A percentile compares a stretch with the other conserved stretches of the same genome.
phyloP scores from a whole-genome alignment of 2,113 vertebrate genomes.

The Girardinichthys multiradiatus region DNA sequence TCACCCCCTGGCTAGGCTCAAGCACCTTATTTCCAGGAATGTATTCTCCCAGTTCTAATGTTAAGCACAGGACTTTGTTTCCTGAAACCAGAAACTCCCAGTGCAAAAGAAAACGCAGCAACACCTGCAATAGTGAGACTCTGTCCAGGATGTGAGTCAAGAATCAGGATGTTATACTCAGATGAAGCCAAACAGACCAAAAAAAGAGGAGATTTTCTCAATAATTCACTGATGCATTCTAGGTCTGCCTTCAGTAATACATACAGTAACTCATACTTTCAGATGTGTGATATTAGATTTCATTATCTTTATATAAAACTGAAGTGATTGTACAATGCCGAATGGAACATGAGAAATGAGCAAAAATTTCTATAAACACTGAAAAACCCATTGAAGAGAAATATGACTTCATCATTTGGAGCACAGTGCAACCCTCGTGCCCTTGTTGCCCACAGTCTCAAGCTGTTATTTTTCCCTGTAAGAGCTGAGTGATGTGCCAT shows the following conservation, averaged over 20 bases:
- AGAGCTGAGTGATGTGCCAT: slow-evolving; percentile 78
- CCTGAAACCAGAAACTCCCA: slow-evolving; percentile 81
- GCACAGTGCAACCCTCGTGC: slow-evolving; percentile 43
- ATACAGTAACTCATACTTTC: slow-evolving; percentile 5
- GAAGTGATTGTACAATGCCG: background rate
- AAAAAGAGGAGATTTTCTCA: slow-evolving; percentile 29
- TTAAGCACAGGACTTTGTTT: slow-evolving; percentile 79
- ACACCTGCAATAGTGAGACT: slow-evolving; percentile 74
- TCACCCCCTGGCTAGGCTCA: slow-evolving; percentile 56
- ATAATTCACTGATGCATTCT: slow-evolving; percentile 27
- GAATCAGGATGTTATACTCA: slow-evolving; percentile 50
- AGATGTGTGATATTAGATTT: slow-evolving; percentile 3
- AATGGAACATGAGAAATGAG: background rate
- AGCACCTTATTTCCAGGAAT: slow-evolving; percentile 65
- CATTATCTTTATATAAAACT: background rate
- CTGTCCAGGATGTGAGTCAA: slow-evolving; percentile 72
- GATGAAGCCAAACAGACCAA: slow-evolving; percentile 44
- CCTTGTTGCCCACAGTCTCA: slow-evolving; percentile 51
- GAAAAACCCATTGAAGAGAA: slow-evolving; percentile 13
- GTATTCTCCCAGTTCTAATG: slow-evolving; percentile 75
- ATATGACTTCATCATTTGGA: slow-evolving; percentile 49
- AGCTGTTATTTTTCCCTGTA: slow-evolving; percentile 44
- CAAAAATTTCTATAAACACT: background rate
- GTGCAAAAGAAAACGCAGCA: slow-evolving; percentile 70
- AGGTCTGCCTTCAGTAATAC: slow-evolving; percentile 23